Evolutionary conservation across 2,113 vertebrate species (phyloP).

Genomic region (Myanophis thanlyinensis): DNA sequence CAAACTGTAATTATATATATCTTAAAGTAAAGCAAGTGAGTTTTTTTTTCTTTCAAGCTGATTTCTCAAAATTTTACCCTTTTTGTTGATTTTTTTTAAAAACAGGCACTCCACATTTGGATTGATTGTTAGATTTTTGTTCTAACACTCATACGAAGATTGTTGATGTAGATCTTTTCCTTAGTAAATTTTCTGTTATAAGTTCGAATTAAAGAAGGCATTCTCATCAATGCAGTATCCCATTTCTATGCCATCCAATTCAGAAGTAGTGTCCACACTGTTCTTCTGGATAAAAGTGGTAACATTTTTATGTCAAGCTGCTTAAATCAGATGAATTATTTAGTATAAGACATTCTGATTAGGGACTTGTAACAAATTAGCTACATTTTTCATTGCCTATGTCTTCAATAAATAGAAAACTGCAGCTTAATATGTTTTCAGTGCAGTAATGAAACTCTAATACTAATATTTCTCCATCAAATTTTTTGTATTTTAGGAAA

Average conservation of each 20-base stretch:
- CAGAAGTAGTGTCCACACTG: not conserved
- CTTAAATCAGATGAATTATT: not conserved
- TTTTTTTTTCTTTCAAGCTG: not conserved
- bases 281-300: not conserved
- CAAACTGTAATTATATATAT: not conserved
- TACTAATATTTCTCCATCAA: not conserved
- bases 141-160: not conserved
- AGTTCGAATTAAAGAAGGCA: not conserved
- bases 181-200: not conserved
- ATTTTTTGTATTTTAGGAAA: not conserved
- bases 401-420: not conserved
- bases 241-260: not conserved
- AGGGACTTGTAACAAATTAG: not conserved
- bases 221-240: not conserved
- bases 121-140: not conserved
- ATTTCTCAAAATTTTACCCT: not conserved
- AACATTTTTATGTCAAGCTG: not conserved
- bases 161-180: not conserved
- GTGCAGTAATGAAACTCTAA: not conserved
- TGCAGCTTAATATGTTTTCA: not conserved
- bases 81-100: not conserved
- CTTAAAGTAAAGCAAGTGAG: not conserved
- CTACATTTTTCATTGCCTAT: not conserved
- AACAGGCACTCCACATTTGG: not conserved
- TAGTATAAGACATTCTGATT: not conserved